Base-by-base conservation (phyloP, 2,888 invertebrate species). In the Drosophila villosipedis region DNA sequence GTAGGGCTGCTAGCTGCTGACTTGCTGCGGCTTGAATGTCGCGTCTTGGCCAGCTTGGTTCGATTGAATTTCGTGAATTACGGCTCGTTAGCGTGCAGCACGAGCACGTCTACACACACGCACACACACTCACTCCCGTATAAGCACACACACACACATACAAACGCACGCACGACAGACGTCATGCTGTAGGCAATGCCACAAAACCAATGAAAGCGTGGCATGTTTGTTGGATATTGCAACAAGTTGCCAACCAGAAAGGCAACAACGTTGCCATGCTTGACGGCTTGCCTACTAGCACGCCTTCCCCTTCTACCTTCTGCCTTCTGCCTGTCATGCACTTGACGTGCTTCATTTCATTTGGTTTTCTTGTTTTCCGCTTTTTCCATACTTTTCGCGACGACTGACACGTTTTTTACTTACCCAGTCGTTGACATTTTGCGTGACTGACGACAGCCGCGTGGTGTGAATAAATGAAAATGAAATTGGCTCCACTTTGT, bases 361-460 rank as follows among this genome's bases (percentile, higher is more conserved):
- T 85, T 80, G 83, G 63, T 78, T 87, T 82, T 79, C 84, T 77
- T 77, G 73, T 78, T 73, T 75, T 74, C 78, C 78, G 78, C 73
- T 64, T 57, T 71, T 76, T 47, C 67, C 87, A 82, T 83, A 84
- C 84, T 87, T 88, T 75, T 76, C 84, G 83, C 83, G 76, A 73
- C 77, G 86, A 69, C 86, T 68, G 87, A 82, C 85, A 84, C 87
- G 85, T 85, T 84, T 85, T 83, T 84, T 82, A 80, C 84, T 87
- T 86, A 84, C 86, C 77, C 86, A 84, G 83, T 75, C 80, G 77
- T 84, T 83, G 86, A 88, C 80, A 88, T 84, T 90, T 91, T 81
- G 90, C 90, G 90, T 91, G 91, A 90, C 90, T 90, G 90, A 83
- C 90, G 91, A 91, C 90, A 87, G 79, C 87, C 68, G 81, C 79